Evolutionary conservation across 1,140 invertebrate species (phyloP).

Genomic region (Planococcus citri): DNA sequence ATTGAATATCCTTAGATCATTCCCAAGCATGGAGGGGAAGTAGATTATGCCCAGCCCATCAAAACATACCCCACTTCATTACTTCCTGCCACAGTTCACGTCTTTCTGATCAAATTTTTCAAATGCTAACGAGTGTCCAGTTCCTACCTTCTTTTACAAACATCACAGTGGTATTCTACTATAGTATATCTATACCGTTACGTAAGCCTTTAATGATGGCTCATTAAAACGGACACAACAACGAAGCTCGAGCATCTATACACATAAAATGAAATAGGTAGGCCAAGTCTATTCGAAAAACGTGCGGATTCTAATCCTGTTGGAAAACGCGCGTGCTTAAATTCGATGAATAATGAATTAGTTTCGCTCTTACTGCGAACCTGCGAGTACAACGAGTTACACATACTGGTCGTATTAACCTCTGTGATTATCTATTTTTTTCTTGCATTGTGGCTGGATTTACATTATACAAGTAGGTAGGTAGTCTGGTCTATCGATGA

Average conservation of each 20-base stretch:
- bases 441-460: neutral
- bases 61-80: too few relatives aligned
- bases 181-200: neutral
- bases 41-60: too few relatives aligned
- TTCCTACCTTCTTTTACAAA: too few relatives aligned
- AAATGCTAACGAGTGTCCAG: too few relatives aligned
- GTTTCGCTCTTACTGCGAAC: neutral
- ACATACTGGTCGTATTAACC: neutral
- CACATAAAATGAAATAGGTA: neutral
- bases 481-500: too few relatives aligned
- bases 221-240: constrained; percentile 7
- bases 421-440: neutral
- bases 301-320: neutral
- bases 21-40: too few relatives aligned
- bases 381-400: neutral
- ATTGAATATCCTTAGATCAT: too few relatives aligned
- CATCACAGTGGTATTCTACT: too few relatives aligned
- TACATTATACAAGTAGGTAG: neutral
- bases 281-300: neutral
- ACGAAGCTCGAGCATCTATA: neutral
- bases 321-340: neutral
- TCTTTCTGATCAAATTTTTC: too few relatives aligned
- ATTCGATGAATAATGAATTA: neutral
- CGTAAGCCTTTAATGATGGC: neutral
- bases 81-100: too few relatives aligned